Percentiles rank a stretch among this genome's conserved stretches.
These are phyloP conservation scores for Euborellia annulipes DNA, from an alignment of 1,140 invertebrate species.

Conservation along the genomic window DNA sequence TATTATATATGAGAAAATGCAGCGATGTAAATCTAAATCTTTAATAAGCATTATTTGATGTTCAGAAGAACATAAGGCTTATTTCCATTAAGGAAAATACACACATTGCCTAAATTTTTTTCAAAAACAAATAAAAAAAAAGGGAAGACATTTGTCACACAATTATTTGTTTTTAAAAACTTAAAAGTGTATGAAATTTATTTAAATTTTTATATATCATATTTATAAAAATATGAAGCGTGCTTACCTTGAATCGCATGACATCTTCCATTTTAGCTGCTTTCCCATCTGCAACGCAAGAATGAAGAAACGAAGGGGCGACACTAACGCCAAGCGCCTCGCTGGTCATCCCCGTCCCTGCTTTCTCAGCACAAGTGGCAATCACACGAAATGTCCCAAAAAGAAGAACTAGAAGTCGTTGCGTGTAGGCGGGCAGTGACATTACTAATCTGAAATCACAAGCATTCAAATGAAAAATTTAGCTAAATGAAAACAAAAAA, in stretches of 20 bases:
- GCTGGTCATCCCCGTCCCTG: conserved; percentile 85
- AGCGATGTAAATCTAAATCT: too few relatives aligned
- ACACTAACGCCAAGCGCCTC: conserved; percentile 90
- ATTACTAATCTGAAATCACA: conserved; percentile 60
- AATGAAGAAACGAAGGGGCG: conserved; percentile 96
- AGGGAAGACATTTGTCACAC: too few relatives aligned
- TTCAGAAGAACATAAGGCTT: too few relatives aligned
- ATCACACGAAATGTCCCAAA: conserved; percentile 96
- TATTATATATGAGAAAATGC: too few relatives aligned
- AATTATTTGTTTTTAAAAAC: neutral
- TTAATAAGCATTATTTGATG: too few relatives aligned
- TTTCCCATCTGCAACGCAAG: conserved; percentile 84
- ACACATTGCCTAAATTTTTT: neutral
- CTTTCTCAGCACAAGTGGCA: conserved; percentile 78
- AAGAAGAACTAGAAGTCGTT: conserved; percentile 81
- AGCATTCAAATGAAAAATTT: too few relatives aligned
- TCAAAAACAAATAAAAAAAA: conserved; percentile 3
- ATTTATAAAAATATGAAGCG: conserved; percentile 11
- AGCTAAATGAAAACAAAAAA: too few relatives aligned
- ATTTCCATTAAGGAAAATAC: too few relatives aligned
- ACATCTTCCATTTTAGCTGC: conserved; percentile 91
- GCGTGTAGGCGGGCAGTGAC: conserved; percentile 74
- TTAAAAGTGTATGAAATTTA: neutral
- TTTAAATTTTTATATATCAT: too few relatives aligned
- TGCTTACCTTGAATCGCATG: conserved; percentile 71